Evolutionary conservation across 2,797 vertebrate species (phyloP).

Genomic region (Semotilus atromaculatus): DNA sequence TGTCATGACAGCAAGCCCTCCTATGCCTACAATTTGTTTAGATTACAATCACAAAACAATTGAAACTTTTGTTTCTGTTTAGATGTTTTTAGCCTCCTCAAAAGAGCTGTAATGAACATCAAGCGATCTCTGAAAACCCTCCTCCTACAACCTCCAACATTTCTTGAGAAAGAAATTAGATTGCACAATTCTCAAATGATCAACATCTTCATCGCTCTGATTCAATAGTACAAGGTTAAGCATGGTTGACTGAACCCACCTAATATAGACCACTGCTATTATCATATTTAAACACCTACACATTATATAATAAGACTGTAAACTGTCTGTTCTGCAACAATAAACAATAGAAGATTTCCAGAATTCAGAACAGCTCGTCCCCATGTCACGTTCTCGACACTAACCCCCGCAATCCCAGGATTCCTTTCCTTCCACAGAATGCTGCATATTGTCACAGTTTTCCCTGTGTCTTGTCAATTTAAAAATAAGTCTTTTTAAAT

Average conservation of each 20-base stretch:
- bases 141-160: neutral
- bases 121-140: neutral
- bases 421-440: neutral
- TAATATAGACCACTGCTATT: constrained; percentile 11
- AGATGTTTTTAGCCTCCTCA: neutral
- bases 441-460: neutral
- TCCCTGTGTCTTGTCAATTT: neutral
- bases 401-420: constrained; percentile 25
- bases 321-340: constrained; percentile 24
- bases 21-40: neutral
- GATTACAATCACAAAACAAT: neutral
- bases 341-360: constrained; percentile 27
- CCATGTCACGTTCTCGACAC: neutral
- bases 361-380: constrained; percentile 13
- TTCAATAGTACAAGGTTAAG: neutral
- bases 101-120: neutral
- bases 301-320: constrained; percentile 19
- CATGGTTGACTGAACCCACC: constrained; percentile 2
- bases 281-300: constrained; percentile 31
- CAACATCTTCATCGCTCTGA: neutral
- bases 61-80: neutral
- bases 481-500: neutral
- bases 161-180: constrained; percentile 11
- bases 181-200: neutral
- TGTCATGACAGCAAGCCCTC: constrained; percentile 30